These are phyloP conservation scores for Cepphus grylle DNA, from an alignment of 2,113 vertebrate species.

Conservation along the genomic window DNA sequence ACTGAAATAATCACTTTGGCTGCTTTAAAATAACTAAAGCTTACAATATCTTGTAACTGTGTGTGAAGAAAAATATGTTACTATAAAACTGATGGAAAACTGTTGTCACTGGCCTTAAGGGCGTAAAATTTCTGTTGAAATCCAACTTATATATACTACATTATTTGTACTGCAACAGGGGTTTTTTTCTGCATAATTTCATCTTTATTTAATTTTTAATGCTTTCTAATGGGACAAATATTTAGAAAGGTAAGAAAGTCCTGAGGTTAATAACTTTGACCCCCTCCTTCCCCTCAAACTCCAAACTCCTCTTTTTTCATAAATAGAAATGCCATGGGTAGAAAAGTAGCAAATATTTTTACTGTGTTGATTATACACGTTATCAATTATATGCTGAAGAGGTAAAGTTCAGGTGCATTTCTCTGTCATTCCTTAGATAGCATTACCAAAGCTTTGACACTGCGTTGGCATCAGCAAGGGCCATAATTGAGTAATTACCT, in stretches of 20 bases:
- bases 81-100: neutral
- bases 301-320: neutral
- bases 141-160: slow-evolving; percentile 73
- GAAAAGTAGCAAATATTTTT: neutral
- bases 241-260: slow-evolving; percentile 71
- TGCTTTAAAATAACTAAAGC: neutral
- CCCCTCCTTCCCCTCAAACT: neutral
- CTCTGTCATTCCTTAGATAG: neutral
- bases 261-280: slow-evolving; percentile 54
- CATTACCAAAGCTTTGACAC: neutral
- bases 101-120: neutral
- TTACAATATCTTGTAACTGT: neutral
- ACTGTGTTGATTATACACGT: neutral
- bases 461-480: neutral
- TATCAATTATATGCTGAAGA: neutral
- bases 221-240: slow-evolving; percentile 72
- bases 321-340: neutral
- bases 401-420: neutral
- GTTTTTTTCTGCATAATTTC: slow-evolving; percentile 60
- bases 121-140: neutral
- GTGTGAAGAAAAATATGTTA: neutral
- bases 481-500: neutral
- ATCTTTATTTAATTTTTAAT: slow-evolving; percentile 72
- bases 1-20: neutral
- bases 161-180: slow-evolving; percentile 44